A percentile compares a stretch with the other conserved stretches of the same genome.
Conservation (phyloP, 2,797 vertebrate genomes). For the Xerus rutilus region DNA sequence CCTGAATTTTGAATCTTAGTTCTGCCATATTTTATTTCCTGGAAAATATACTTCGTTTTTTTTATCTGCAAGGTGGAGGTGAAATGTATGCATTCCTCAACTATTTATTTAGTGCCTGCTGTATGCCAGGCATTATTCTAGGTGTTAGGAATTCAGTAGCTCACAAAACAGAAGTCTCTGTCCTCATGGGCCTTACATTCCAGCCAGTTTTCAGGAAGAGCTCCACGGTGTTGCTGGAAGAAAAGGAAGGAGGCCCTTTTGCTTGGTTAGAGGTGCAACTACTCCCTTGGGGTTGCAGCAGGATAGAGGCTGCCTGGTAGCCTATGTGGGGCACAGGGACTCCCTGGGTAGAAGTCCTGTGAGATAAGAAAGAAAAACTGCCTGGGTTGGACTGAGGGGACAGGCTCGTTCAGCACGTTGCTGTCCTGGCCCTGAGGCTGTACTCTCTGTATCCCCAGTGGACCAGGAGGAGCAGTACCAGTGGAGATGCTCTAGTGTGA, state of each 20-base stretch:
- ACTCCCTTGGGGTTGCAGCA: neutral
- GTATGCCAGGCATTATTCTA: neutral
- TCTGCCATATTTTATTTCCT: neutral
- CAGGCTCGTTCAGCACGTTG: neutral
- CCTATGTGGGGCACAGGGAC: neutral
- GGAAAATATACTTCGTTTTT: neutral
- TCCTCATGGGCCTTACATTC: neutral
- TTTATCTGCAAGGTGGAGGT: neutral
- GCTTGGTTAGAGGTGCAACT: neutral
- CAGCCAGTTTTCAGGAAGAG: neutral
- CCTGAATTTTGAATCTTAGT: neutral
- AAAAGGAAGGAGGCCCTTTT: neutral
- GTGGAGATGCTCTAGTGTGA: neutral
- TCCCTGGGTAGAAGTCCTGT: neutral
- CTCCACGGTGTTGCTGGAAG: neutral
- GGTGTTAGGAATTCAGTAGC: neutral
- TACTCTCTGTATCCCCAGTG: accelerated
- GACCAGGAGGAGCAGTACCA: neutral
- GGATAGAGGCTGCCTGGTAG: neutral
- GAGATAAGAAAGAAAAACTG: neutral
- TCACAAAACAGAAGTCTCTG: neutral
- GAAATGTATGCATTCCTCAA: neutral
- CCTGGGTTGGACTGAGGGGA: neutral
- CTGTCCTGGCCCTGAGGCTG: neutral
- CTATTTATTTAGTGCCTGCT: neutral